These are phyloP conservation scores for Myotis planiceps DNA, from an alignment of 2,797 vertebrate genomes.

Conservation along the genomic window DNA sequence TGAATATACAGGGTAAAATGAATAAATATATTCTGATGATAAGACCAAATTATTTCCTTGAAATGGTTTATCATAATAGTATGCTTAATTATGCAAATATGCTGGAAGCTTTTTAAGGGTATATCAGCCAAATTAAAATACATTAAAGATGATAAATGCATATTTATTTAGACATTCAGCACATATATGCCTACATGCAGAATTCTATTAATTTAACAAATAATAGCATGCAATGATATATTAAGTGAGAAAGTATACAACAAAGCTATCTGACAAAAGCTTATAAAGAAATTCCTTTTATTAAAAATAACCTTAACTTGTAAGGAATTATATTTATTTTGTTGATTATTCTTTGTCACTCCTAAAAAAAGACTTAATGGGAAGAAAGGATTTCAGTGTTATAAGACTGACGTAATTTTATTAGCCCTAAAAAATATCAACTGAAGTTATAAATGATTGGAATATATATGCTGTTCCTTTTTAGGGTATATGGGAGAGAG, in stretches of 20 bases:
- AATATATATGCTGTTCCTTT: background rate
- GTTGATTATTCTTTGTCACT: background rate
- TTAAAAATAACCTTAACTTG: conserved; percentile 23
- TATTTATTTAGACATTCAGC: conserved; percentile 72
- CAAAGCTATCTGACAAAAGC: background rate
- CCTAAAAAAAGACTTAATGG: background rate
- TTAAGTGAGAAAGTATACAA: background rate
- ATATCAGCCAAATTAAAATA: conserved; percentile 75
- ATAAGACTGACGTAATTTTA: background rate
- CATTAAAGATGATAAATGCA: conserved; percentile 75
- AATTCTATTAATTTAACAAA: conserved; percentile 66
- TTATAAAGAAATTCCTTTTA: background rate
- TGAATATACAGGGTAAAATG: conserved; percentile 62
- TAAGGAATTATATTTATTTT: conserved; percentile 13
- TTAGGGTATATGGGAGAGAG: background rate
- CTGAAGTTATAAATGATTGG: background rate
- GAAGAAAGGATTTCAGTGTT: conserved; percentile 1
- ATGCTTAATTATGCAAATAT: conserved; percentile 80
- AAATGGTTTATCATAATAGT: conserved; percentile 80
- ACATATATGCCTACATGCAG: conserved; percentile 51
- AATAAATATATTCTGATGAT: conserved; percentile 58
- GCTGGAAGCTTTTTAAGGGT: conserved; percentile 71
- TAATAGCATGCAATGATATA: conserved; percentile 42
- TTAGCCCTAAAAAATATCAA: background rate
- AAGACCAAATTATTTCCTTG: conserved; percentile 63